phyloP scores from a whole-genome alignment of 2,113 vertebrate genomes.

The Arothron firmamentum region DNA sequence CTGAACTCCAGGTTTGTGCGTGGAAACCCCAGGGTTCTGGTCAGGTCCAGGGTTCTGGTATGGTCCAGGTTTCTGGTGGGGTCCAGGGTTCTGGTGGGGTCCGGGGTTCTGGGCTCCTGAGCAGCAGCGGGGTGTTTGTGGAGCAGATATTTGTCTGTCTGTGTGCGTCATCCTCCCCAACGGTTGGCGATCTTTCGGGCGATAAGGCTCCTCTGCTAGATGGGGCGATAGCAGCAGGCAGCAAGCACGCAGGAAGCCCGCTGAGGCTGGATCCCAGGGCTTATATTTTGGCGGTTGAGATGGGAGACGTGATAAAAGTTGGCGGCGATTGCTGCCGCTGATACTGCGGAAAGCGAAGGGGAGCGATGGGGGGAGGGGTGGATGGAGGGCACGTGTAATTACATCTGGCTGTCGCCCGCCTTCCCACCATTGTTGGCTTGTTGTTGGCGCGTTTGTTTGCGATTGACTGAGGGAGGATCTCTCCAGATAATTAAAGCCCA shows the following conservation, averaged over 20 bases:
- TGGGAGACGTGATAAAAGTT: conserved; percentile 69
- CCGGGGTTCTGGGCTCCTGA: too few species aligned
- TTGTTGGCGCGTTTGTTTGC: conserved; percentile 58
- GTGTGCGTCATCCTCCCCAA: conserved; percentile 77
- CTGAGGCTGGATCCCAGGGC: conserved; percentile 69
- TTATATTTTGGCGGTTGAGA: conserved; percentile 80
- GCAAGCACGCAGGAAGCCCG: conserved; percentile 50
- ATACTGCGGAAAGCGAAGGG: conserved; percentile 45
- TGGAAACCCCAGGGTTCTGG: too few species aligned
- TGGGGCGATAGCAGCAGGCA: conserved; percentile 60
- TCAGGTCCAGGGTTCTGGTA: too few species aligned
- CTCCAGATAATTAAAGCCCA: conserved; percentile 60
- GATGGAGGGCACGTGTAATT: conserved; percentile 73
- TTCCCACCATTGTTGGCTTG: conserved; percentile 52
- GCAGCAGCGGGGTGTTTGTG: conserved; percentile 66
- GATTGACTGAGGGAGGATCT: conserved; percentile 57
- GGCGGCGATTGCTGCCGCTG: conserved; percentile 56
- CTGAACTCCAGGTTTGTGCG: too few species aligned
- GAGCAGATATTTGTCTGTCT: conserved; percentile 75
- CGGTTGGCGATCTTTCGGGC: conserved; percentile 69
- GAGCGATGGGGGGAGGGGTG: conserved; percentile 19
- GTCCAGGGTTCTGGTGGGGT: too few species aligned
- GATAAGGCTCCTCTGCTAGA: conserved; percentile 72
- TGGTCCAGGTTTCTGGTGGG: too few species aligned
- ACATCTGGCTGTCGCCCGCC: conserved; percentile 64